phyloP scores from a whole-genome alignment of 2,797 vertebrate genomes.

The Acipenser ruthenus region DNA sequence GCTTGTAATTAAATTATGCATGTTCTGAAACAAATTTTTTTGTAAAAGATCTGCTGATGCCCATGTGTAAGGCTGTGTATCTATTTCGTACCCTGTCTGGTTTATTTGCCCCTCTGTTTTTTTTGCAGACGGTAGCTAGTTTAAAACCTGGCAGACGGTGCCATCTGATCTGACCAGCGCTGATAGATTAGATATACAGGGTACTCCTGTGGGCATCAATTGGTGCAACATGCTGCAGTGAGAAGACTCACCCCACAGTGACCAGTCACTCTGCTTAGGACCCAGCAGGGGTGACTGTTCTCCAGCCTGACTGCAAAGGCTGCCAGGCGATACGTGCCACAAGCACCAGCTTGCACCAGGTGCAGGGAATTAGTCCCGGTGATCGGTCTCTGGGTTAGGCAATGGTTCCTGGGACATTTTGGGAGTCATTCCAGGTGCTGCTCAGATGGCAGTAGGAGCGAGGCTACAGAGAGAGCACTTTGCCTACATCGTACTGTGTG shows the following conservation, averaged over 20 bases:
- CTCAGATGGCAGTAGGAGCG: constrained; percentile 37
- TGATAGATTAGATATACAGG: constrained; percentile 70
- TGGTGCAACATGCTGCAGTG: constrained; percentile 54
- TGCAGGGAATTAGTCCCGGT: constrained; percentile 59
- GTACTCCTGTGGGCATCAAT: constrained; percentile 55
- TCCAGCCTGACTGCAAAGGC: constrained; percentile 44
- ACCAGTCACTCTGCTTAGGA: constrained; percentile 48
- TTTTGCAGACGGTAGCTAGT: constrained; percentile 58
- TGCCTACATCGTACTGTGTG: constrained; percentile 12
- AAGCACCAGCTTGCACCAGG: constrained; percentile 59
- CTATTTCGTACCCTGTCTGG: constrained; percentile 34
- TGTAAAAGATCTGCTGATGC: no score
- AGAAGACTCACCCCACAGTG: constrained; percentile 47
- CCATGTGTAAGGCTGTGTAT: no score
- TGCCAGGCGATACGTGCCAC: constrained; percentile 51
- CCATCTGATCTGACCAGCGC: constrained; percentile 58
- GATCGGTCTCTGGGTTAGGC: constrained; percentile 37
- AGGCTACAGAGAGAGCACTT: constrained; percentile 14
- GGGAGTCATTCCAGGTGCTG: constrained; percentile 42
- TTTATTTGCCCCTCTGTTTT: constrained; percentile 60
- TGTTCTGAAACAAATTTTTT: no score
- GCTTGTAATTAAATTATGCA: no score
- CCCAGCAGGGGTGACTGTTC: constrained; percentile 51
- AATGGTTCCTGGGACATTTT: constrained; percentile 48
- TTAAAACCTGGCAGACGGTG: constrained; percentile 48